Conservation (phyloP, 2,113 vertebrate species). For the Xenopus borealis region DNA sequence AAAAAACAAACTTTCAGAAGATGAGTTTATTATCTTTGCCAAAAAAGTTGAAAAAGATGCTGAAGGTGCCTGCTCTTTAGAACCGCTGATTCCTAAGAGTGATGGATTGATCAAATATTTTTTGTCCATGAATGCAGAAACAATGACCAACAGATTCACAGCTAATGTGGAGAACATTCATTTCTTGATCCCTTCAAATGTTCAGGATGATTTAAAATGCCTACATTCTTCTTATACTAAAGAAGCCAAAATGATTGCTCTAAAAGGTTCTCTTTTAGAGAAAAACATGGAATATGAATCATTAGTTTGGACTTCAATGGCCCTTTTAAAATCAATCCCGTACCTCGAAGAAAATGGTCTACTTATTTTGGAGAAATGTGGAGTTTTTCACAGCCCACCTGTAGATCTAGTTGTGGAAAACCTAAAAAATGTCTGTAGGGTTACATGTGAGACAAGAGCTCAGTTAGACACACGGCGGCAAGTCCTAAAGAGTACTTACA, state of each 20-base stretch:
- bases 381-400: constrained; percentile 60
- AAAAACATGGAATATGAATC: constrained; percentile 17
- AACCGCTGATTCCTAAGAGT: constrained; percentile 51
- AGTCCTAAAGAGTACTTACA: constrained; percentile 52
- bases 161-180: constrained; percentile 57
- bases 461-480: constrained; percentile 47
- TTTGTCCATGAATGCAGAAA: accelerated
- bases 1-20: constrained; percentile 54
- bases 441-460: constrained; percentile 44
- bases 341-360: accelerated
- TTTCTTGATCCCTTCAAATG: constrained; percentile 63
- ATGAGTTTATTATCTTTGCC: constrained; percentile 66
- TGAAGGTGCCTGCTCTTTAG: neutral
- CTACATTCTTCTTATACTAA: constrained; percentile 61
- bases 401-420: constrained; percentile 60
- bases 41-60: constrained; percentile 58
- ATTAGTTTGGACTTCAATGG: constrained; percentile 71
- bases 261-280: constrained; percentile 63
- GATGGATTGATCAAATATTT: constrained; percentile 49
- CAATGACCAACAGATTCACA: constrained; percentile 35
- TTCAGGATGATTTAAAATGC: constrained; percentile 47
- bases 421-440: constrained; percentile 65
- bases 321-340: constrained; percentile 48
- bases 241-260: constrained; percentile 50
- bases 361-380: constrained; percentile 44